Evolutionary conservation across 2,797 vertebrate species (phyloP), one percentile per base, ranked within the genome.

Genomic region (Chloroceryle amazona): DNA sequence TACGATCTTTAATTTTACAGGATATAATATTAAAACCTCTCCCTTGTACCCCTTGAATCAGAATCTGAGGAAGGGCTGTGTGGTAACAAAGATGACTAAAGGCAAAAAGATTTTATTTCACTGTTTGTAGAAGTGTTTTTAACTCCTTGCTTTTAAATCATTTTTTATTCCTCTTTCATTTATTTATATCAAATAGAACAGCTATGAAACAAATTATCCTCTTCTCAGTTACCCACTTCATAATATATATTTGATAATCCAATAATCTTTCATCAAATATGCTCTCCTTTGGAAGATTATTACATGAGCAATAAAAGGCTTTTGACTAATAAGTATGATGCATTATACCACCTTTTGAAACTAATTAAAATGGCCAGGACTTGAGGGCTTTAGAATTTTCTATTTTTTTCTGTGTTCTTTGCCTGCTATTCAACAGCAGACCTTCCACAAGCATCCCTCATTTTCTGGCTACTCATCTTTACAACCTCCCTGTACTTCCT

Each of bases 391-490:
- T 72, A 57, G 51, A 78, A 55, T 66, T 96, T 54, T n/a, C 35
- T 7, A 52, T 79, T 67, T 70, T 65, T 78, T 62, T 7, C 16
- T 78, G 13, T 58, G 6, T 84, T 90, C 62, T 79, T 86, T 76
- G 28, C 55, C 54, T 20, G 21, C 9, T 33, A 49, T 54, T 90
- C 7, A 0, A 21, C 29, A 65, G 72, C 29, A 63, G 57, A 33
- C n/a, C 33, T 81, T 62, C 33, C 93, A 52, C 31, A 73, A 82
- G 52, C 54, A 63, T 80, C 73, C 29, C 28, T 82, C 57, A 17
- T 92, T 95, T 92, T 83, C 60, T 80, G 60, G 25, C 33, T 57
- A 6, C 81, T 90, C 90, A 39, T 94, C 94, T 90, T 90, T 86
- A 82, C 47, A 52, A 16, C 21, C 15, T 51, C 57, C 9, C 17